Base-by-base conservation (phyloP, 2,888 invertebrate species). In the Stenoptilia bipunctidactyla region DNA sequence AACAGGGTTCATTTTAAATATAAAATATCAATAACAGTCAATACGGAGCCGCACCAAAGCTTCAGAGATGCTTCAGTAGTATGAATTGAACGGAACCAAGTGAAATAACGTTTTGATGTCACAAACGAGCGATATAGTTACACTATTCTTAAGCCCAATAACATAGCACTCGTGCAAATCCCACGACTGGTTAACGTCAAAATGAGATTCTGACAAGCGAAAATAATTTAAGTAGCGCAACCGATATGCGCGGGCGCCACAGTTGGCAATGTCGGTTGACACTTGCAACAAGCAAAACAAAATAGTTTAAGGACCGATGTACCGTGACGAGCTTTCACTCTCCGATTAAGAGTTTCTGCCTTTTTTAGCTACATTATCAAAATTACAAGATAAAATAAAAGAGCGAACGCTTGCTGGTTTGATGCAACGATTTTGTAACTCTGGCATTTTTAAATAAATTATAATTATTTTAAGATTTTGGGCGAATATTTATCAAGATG, bases 271-370 rank as follows among this genome's bases (percentile, higher is more conserved):
- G 58, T n/a, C n/a, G n/a, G n/a, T 65, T 64, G 66, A 64, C 61
- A 62, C 56, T 61, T 50, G 53, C 45, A 62, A 60, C 52, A 64
- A 68, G 58, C 54, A 66, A 64, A 67, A 66, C 55, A 58, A 58
- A 50, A 52, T 41, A 54, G 50, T 48, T n/a, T n/a, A n/a, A n/a
- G 58, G 66, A 54, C 58, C 66, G 66, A 65, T 71, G 61, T 59
- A 72, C 57, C 74, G 71, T 71, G 61, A 54, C 57, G 49, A 62
- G 65, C 74, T 79, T 79, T 79, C 76, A 76, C 79, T 76, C 60
- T 72, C 57, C 51, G 55, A 48, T 53, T 55, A 52, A 55, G 47
- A 55, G 51, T 53, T 49, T 51, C 53, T 48, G 53, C 52, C n/a
- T n/a, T n/a, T 52, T 54, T 55, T 57, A 56, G 58, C 58, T 56